Percentiles rank a stretch among this genome's conserved stretches.
phyloP scores from a whole-genome alignment of 2,888 invertebrate species.

The Sialis fuliginosa region DNA sequence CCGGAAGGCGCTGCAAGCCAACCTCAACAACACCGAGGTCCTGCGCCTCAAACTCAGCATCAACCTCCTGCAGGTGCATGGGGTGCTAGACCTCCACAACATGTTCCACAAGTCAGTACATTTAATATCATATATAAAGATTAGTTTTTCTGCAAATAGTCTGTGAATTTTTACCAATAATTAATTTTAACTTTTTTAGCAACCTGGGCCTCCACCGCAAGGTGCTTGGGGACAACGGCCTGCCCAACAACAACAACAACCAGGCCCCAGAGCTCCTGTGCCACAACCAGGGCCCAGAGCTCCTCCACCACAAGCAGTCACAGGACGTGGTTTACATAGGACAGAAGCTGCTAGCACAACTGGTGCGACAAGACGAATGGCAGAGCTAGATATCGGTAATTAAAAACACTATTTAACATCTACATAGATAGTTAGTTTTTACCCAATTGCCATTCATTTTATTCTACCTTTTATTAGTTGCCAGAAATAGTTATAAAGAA shows the following conservation, averaged over 20 bases:
- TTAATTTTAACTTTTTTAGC: neutral
- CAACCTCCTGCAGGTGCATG: slow-evolving; percentile 10
- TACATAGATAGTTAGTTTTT: too few relatives aligned
- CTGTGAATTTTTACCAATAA: too few relatives aligned
- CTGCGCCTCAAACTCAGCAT: neutral
- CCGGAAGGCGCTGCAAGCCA: slow-evolving; percentile 10
- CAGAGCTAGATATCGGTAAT: slow-evolving; percentile 1
- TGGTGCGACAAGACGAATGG: neutral
- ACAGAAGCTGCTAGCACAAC: neutral
- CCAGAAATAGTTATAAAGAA: too few relatives aligned
- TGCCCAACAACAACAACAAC: slow-evolving; percentile 10
- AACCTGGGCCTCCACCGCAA: slow-evolving; percentile 6
- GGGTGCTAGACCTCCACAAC: neutral
- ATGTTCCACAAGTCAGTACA: too few relatives aligned
- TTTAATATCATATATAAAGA: too few relatives aligned
- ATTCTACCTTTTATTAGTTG: too few relatives aligned
- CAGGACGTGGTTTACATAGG: neutral
- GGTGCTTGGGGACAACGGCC: slow-evolving; percentile 14
- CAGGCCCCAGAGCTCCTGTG: slow-evolving; percentile 8
- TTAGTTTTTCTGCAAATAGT: too few relatives aligned
- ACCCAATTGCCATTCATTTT: too few relatives aligned
- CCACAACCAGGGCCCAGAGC: slow-evolving; percentile 7
- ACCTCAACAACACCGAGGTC: slow-evolving; percentile 12
- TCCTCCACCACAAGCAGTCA: slow-evolving; percentile 7
- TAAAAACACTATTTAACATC: too few relatives aligned